Evolutionary conservation across 2,113 vertebrate species (phyloP), one percentile per base, ranked within the genome.

Genomic region (Sarotherodon lohbergeri): DNA sequence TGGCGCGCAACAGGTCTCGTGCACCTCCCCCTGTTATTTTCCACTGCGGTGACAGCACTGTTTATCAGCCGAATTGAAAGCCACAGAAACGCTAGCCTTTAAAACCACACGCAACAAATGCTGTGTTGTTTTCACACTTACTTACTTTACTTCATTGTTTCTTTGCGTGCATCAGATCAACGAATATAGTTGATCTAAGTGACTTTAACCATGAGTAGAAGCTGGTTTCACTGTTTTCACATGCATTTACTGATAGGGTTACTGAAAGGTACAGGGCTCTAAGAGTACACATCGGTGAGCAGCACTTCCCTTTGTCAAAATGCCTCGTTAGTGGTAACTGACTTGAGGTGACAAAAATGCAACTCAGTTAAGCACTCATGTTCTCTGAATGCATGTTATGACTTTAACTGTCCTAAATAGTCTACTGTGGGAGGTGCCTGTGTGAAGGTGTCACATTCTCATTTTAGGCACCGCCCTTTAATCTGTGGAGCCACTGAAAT

Each of bases 181-280:
- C 5, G 4, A 3, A 43, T 24, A 24, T 43, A 71, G 11, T 16
- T 61, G 27, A 61, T 61, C 57, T 32, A 27, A 9, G 27, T 59
- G 57, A 0, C 57, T 59, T 5, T 32, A 17, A 32, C 57, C 57
- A 32, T 32, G 57, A 59, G 57, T 29, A 59, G 57, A 32, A 8
- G 57, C 3, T 59, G 27, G 1, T 9, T 32, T 32, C 0, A 59
- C 14, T 59, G 8, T 61, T 61, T 61, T 61, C 27, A 61, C 2
- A 17, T 61, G 63, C 2, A 68, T n/a, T 24, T 14, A 6, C 39
- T 43, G 13, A 24, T 6, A 32, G 56, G 0, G 4, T 24, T 46
- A 48, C 8, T 16, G 22, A 27, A 0, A 0, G 2, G 2, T 24
- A 41, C 6, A 14, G 7, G 63, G 0, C 11, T 24, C 39, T 16